Evolutionary conservation across 2,888 invertebrate genomes (phyloP), one percentile per base, ranked within the genome.

Genomic region (Selenia dentaria): DNA sequence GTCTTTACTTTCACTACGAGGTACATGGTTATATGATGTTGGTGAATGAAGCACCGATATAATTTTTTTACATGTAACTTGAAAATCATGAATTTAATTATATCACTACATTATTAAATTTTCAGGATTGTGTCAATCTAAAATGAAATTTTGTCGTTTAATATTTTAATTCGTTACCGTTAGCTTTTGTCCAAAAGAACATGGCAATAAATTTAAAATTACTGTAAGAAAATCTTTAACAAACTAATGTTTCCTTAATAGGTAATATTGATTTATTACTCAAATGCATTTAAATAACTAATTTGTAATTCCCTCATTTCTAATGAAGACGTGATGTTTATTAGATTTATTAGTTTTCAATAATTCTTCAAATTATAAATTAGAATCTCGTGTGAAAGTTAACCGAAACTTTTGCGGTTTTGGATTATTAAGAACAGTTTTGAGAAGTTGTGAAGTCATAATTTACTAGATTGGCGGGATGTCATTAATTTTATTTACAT

Each of bases 321-420:
- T 48, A 42, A 48, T 48, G 37, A 42, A 48, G 47, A 41, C 25
- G 37, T 25, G 46, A 35, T 45, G 10, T 20, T 3, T 41, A 26
- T 12, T 9, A 28, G 33, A 48, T 48, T 41, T 47, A 41, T 41
- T 18, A 13, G 54, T 51, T 52, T 56, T 47, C 53, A 58, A 39
- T 38, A 38, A 38, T 42, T 39, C 34, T 41, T 41, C 31, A 26
- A 20, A 25, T 1, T 25, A 10, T 10, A 25, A 10, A 18, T 28
- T 47, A 27, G 16, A 32, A 41, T 32, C 25, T 22, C 22, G 31
- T 63, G 63, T 64, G 68, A 68, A 68, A 68, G 70, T 47, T 32
- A 1, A 12, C 13, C 11, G 6, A 18, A 32, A 25, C 25, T 24
- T 12, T 38, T 37, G 39, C 35, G 45, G 36, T 32, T 35, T 46